A percentile compares a stretch with the other conserved stretches of the same genome.
Evolutionary conservation across 2,113 vertebrate genomes (phyloP).

Genomic region (Hylia prasina): DNA sequence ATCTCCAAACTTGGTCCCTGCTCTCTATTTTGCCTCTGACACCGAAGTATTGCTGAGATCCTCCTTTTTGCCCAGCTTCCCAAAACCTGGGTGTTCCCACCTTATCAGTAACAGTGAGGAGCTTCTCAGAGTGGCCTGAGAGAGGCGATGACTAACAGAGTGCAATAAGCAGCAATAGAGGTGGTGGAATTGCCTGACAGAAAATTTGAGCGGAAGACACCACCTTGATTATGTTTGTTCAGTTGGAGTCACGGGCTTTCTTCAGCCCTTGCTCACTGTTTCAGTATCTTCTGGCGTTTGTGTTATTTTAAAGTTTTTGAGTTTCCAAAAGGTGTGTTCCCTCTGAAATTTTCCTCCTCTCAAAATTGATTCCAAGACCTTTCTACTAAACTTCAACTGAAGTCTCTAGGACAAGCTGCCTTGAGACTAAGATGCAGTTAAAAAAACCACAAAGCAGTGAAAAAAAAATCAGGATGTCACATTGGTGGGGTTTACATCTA

Average conservation of each 20-base stretch:
- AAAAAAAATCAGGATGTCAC: neutral
- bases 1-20: neutral
- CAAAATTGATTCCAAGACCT: constrained; percentile 19
- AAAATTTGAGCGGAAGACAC: neutral
- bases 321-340: neutral
- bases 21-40: neutral
- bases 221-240: neutral
- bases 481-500: neutral
- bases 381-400: constrained; percentile 23
- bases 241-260: neutral
- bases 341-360: neutral
- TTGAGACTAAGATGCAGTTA: constrained; percentile 16
- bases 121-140: neutral
- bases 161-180: neutral
- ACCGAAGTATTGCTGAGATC: neutral
- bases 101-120: neutral
- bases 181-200: neutral
- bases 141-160: neutral
- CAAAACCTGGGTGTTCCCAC: neutral
- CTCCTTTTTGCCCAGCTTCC: neutral
- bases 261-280: neutral
- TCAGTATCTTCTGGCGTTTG: neutral
- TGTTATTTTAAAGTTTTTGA: neutral
- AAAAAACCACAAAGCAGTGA: neutral
- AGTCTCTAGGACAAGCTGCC: constrained; percentile 21